phyloP scores from a whole-genome alignment of 2,797 vertebrate species.

The Chelonia mydas region DNA sequence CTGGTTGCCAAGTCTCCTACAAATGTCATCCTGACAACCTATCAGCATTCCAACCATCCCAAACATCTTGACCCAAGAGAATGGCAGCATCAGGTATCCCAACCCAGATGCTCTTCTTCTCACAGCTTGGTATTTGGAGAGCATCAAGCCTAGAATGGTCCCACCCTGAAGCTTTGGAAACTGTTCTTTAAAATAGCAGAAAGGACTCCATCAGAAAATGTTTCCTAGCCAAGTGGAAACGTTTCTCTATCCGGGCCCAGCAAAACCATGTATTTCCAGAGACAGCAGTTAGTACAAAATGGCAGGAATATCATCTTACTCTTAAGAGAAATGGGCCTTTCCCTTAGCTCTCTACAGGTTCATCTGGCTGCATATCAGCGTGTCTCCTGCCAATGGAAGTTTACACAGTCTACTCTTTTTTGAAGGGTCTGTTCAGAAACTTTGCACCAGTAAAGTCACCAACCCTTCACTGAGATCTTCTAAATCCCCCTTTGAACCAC shows the following conservation, averaged over 20 bases:
- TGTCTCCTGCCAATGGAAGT: background rate
- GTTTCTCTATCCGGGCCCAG: background rate
- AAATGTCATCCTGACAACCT: background rate
- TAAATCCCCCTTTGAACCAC: background rate
- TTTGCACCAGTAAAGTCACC: background rate
- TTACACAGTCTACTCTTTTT: background rate
- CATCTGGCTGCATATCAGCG: background rate
- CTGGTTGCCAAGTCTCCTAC: background rate
- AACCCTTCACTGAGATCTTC: background rate
- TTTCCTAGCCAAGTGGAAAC: background rate
- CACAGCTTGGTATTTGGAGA: background rate
- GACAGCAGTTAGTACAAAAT: no score
- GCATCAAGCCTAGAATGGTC: background rate
- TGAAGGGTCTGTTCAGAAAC: background rate
- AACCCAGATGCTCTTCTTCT: background rate
- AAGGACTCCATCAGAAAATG: no score
- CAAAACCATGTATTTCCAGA: background rate
- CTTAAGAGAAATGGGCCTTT: no score
- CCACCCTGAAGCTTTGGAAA: background rate
- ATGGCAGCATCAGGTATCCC: background rate
- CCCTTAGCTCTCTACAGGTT: background rate
- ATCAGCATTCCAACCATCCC: background rate
- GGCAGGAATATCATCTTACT: no score
- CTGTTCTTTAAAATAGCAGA: background rate
- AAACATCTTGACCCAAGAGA: background rate